These are phyloP conservation scores for Zapornia atra DNA, from an alignment of 2,113 vertebrate genomes.

Conservation along the genomic window DNA sequence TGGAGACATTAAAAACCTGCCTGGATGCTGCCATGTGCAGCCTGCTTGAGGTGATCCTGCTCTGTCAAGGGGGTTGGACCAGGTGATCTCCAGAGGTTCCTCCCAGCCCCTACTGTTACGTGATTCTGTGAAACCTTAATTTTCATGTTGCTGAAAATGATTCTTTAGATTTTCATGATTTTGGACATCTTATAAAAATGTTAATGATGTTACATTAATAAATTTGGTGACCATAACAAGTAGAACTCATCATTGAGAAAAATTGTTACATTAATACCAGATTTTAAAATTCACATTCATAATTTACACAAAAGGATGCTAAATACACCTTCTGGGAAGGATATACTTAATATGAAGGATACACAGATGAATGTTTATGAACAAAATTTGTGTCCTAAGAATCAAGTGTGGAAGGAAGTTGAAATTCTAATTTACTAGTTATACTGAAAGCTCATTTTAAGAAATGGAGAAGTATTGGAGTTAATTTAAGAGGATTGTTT, in stretches of 20 bases:
- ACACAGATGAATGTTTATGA: background rate
- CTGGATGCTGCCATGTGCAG: no score
- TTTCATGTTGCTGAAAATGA: background rate
- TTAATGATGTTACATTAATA: background rate
- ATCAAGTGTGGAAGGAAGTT: background rate
- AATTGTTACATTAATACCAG: background rate
- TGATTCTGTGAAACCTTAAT: background rate
- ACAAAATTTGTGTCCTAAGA: background rate
- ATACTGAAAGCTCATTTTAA: background rate
- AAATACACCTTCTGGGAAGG: background rate
- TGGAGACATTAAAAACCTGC: no score
- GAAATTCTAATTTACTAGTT: background rate
- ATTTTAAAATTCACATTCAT: background rate
- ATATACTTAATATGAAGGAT: background rate
- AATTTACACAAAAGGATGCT: background rate
- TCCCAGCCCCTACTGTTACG: no score
- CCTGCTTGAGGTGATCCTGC: no score
- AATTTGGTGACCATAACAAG: background rate
- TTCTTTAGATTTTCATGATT: background rate
- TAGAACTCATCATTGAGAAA: background rate
- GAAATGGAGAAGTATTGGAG: background rate
- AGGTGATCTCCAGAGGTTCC: no score
- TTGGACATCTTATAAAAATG: background rate
- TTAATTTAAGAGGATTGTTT: background rate
- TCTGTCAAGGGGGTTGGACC: no score